Conservation (phyloP, 2,888 invertebrate species). For the Orthosia gracilis region DNA sequence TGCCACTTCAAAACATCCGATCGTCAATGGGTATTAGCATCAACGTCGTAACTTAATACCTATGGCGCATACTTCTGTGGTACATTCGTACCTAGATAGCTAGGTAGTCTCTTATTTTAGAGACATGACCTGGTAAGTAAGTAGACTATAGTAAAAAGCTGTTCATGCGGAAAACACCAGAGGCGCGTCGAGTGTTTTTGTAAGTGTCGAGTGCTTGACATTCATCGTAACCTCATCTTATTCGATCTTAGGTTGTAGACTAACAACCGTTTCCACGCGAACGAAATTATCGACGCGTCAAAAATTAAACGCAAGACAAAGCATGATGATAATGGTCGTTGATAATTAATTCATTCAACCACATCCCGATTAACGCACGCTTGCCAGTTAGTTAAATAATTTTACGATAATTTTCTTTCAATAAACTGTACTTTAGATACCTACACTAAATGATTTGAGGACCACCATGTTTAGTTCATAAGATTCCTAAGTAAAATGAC, state of each 20-base stretch:
- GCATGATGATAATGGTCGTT: no score
- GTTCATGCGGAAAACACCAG: background rate
- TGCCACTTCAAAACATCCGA: constrained; percentile 80
- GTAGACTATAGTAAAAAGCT: constrained; percentile 1
- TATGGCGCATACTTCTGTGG: constrained; percentile 28
- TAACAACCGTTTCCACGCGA: background rate
- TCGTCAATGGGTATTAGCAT: constrained; percentile 74
- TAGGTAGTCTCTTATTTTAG: constrained; percentile 7
- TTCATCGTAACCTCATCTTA: background rate
- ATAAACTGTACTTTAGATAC: no score
- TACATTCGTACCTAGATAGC: constrained; percentile 4
- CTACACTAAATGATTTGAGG: no score
- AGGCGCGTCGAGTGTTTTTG: background rate
- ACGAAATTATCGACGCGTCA: no score
- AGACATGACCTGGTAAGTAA: constrained; percentile 27
- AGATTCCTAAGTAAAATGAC: background rate
- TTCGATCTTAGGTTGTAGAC: background rate
- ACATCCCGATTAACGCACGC: no score
- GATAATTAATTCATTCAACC: no score
- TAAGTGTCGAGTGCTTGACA: constrained; percentile 11
- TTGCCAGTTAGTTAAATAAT: no score
- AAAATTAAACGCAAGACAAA: no score
- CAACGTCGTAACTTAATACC: constrained; percentile 64
- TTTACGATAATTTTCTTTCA: no score
- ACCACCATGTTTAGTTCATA: background rate